These are phyloP conservation scores for Patella pellucida DNA, from an alignment of 2,888 invertebrate genomes.

Conservation along the genomic window DNA sequence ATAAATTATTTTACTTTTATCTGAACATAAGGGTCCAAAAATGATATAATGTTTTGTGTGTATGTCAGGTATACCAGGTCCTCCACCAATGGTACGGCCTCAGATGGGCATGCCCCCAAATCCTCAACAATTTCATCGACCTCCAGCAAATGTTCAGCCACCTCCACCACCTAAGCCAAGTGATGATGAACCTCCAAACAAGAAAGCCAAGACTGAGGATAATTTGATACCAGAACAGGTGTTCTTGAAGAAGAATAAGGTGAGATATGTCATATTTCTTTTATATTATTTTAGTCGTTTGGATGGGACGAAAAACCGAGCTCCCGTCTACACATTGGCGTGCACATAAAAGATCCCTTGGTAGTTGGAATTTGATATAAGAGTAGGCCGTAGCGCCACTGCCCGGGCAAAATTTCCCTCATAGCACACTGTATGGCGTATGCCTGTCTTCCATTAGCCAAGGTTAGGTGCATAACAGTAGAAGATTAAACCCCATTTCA, in stretches of 20 bases:
- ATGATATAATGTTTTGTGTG: neutral
- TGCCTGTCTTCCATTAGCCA: too few species aligned
- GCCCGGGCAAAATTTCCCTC: too few species aligned
- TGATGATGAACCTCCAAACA: slow-evolving; percentile 85
- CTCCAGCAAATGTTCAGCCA: slow-evolving; percentile 37
- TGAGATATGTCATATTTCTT: slow-evolving; percentile 19
- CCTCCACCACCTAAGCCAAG: slow-evolving; percentile 63
- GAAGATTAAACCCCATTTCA: too few species aligned
- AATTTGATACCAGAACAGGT: slow-evolving; percentile 90
- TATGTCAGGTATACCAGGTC: neutral
- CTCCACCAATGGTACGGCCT: neutral
- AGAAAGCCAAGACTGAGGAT: slow-evolving; percentile 92
- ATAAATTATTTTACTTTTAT: neutral
- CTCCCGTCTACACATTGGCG: too few species aligned
- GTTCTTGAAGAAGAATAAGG: slow-evolving; percentile 73
- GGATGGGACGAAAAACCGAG: too few species aligned
- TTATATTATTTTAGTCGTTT: too few species aligned
- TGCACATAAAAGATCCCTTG: too few species aligned
- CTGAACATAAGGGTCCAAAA: neutral
- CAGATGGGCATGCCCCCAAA: slow-evolving; percentile 37
- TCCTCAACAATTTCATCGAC: slow-evolving; percentile 20
- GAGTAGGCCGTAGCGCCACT: too few species aligned
- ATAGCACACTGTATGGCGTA: too few species aligned
- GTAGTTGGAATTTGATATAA: too few species aligned
- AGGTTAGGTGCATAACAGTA: too few species aligned